These are phyloP conservation scores for Epizoanthus ramosus DNA, from an alignment of 92 coral and sea anemone species.

Conservation along the genomic window DNA sequence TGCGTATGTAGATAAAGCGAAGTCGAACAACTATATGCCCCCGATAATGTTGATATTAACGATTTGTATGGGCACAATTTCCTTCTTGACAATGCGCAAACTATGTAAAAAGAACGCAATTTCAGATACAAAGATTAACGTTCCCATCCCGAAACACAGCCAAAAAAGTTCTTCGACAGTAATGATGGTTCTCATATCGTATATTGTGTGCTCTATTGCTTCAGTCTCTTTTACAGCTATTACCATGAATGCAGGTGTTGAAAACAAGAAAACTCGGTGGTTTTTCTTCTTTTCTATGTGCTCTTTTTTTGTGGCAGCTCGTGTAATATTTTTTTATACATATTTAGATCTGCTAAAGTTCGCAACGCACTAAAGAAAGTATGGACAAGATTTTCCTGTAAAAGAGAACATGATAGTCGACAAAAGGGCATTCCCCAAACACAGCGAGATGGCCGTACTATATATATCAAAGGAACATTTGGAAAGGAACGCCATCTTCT, in stretches of 20 bases:
- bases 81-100: neutral
- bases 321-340: neutral
- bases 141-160: neutral
- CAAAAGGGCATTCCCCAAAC: neutral
- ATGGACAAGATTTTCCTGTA: neutral
- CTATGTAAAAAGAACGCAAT: neutral
- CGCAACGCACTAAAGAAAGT: slow-evolving; percentile 1
- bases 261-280: neutral
- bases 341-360: neutral
- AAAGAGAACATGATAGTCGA: neutral
- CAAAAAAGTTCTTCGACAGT: neutral
- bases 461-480: slow-evolving; percentile 15
- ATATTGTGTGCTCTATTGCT: too few species aligned
- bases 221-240: neutral
- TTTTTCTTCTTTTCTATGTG: neutral
- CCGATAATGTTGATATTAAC: neutral
- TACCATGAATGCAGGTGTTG: neutral
- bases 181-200: neutral
- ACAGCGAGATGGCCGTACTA: neutral
- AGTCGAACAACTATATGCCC: neutral
- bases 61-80: neutral
- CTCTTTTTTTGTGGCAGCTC: slow-evolving; percentile 14
- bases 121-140: neutral
- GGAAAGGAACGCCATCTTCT: neutral
- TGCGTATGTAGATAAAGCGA: neutral